Conservation (phyloP, 2,113 vertebrate genomes). For the Mobula hypostoma region DNA sequence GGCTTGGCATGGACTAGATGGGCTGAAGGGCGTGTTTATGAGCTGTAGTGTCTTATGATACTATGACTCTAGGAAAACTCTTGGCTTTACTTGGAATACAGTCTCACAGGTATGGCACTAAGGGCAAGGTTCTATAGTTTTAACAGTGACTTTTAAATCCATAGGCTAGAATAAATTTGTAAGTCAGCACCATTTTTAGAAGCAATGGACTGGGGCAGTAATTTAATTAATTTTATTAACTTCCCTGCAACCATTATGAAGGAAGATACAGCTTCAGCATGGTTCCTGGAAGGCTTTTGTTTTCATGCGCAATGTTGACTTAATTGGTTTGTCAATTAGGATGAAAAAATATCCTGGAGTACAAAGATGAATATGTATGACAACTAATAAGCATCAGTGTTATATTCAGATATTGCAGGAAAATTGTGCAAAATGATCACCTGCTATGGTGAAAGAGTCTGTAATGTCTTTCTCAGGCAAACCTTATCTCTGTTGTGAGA, state of each 20-base stretch:
- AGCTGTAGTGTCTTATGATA: too few relatives aligned
- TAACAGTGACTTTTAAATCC: neutral
- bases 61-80: neutral
- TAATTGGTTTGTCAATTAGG: neutral
- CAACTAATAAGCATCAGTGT: neutral
- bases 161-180: neutral
- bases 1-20: too few relatives aligned
- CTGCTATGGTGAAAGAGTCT: too few relatives aligned
- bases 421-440: too few relatives aligned
- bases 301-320: neutral
- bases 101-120: neutral
- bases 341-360: neutral
- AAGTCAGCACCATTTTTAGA: neutral
- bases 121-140: neutral
- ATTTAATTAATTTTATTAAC: neutral
- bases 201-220: slow-evolving; percentile 3
- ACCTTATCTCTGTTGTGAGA: too few relatives aligned
- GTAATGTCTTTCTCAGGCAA: too few relatives aligned
- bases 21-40: too few relatives aligned
- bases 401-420: too few relatives aligned
- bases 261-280: neutral
- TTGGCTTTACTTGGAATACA: neutral
- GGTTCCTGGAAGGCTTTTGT: neutral
- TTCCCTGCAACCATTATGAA: neutral
- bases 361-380: neutral